Conservation (phyloP, 1,140 invertebrate species). For the Drosophila orosa region DNA sequence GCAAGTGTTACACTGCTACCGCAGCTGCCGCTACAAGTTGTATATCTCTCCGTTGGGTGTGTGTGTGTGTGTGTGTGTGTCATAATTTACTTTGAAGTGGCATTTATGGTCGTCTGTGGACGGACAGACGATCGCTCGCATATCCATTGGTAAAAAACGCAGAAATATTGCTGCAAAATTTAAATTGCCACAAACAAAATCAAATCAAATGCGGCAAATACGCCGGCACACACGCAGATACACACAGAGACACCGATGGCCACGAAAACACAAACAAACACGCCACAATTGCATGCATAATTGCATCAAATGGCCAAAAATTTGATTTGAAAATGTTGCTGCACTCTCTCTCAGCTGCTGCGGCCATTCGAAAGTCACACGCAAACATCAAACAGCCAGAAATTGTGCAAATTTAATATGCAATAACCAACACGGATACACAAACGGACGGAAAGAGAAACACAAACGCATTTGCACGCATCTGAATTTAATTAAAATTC, state of each 20-base stretch:
- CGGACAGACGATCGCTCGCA: conserved; percentile 2
- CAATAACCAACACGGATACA: conserved; percentile 43
- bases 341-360: conserved; percentile 42
- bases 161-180: conserved; percentile 35
- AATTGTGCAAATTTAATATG: conserved; percentile 79
- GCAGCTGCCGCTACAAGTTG: conserved; percentile 47
- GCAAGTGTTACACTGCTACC: conserved; percentile 50
- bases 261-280: conserved; percentile 34
- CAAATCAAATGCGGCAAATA: conserved; percentile 56
- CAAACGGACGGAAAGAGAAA: conserved; percentile 7
- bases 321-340: conserved; percentile 73
- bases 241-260: conserved; percentile 7
- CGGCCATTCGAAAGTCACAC: conserved; percentile 65
- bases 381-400: conserved; percentile 65
- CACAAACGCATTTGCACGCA: conserved; percentile 50
- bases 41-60: conserved; percentile 26
- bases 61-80: conserved; percentile 31
- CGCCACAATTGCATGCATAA: conserved; percentile 78
- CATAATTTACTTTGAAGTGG: conserved; percentile 81
- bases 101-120: conserved; percentile 67
- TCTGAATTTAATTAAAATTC: conserved; percentile 81
- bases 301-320: conserved; percentile 76
- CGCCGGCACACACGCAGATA: conserved; percentile 38
- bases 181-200: conserved; percentile 52
- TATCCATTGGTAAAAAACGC: conserved; percentile 13